Evolutionary conservation across 2,888 invertebrate genomes (phyloP).

Genomic region (Yponomeuta sedellus): DNA sequence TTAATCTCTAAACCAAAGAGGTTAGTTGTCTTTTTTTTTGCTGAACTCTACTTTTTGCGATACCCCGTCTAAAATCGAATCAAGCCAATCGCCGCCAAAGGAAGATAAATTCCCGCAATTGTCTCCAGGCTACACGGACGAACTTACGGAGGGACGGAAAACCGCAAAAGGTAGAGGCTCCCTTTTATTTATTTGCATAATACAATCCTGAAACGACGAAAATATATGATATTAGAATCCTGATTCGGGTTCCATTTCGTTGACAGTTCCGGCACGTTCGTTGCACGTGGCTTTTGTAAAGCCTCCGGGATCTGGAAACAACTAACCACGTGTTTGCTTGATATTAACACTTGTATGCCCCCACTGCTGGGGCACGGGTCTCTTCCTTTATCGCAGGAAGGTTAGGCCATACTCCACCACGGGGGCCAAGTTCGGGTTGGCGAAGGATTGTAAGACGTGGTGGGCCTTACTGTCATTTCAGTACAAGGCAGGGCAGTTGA

Average conservation of each 20-base stretch:
- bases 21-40: no score
- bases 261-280: background rate
- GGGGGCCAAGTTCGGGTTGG: no score
- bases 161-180: background rate
- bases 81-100: background rate
- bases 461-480: no score
- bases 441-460: no score
- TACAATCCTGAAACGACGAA: constrained; percentile 10
- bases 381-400: no score
- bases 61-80: background rate
- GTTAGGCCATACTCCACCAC: no score
- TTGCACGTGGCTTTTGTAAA: constrained; percentile 1
- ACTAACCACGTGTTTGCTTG: no score
- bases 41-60: background rate
- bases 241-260: constrained; percentile 1
- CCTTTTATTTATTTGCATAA: constrained; percentile 12
- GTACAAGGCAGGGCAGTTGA: no score
- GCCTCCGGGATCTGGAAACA: no score
- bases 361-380: no score
- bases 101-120: background rate
- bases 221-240: constrained; percentile 7
- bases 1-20: no score
- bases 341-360: no score
- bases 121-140: background rate
- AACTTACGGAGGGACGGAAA: background rate